phyloP scores from a whole-genome alignment of 2,888 invertebrate genomes.

The Drosophila longiperda region DNA sequence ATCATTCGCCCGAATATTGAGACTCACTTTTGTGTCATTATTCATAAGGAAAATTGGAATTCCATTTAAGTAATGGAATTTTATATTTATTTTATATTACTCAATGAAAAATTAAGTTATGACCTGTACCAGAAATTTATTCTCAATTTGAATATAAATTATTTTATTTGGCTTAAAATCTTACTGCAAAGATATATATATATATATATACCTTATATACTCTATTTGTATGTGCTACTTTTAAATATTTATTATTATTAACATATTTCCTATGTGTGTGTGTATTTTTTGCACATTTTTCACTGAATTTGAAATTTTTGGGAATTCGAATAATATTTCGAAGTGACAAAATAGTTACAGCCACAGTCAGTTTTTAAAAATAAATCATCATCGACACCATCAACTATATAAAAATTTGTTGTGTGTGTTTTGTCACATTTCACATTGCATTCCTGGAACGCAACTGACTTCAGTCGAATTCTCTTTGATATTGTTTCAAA shows the following conservation, averaged over 20 bases:
- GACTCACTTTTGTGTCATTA: background rate
- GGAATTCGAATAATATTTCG: background rate
- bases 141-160: background rate
- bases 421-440: conserved; percentile 2
- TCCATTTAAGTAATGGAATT: background rate
- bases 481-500: conserved; percentile 33
- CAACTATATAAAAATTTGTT: background rate
- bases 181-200: background rate
- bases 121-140: background rate
- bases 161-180: background rate
- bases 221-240: background rate
- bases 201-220: background rate
- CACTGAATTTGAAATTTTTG: background rate
- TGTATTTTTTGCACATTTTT: background rate
- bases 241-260: background rate
- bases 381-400: background rate
- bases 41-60: background rate
- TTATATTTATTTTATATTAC: background rate
- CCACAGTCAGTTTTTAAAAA: background rate
- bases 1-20: background rate
- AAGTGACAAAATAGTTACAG: background rate
- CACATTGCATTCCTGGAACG: conserved; percentile 5
- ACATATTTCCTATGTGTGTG: background rate
- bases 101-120: background rate
- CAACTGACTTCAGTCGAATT: background rate